Base-by-base conservation (phyloP, 2,888 invertebrate genomes). In the Melolontha melolontha region DNA sequence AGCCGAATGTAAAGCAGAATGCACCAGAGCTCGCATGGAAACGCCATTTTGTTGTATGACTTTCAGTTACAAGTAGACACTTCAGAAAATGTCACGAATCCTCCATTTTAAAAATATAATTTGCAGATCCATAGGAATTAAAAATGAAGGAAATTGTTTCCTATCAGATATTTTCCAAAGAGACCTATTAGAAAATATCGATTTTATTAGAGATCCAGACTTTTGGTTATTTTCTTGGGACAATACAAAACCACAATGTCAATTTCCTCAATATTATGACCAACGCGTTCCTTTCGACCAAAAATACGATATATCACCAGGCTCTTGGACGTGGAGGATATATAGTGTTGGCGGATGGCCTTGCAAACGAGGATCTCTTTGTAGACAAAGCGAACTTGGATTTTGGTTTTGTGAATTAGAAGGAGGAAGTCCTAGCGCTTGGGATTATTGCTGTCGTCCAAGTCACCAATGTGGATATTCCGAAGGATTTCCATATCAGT, bases 401-500 rank as follows among this genome's bases (percentile, higher is more conserved):
- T 94, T 94, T 77, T 95, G 94, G 90, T 92, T 91, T 12, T 95
- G 95, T 75, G 93, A 94, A 75, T 87, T 92, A 0, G 94, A 94
- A 73, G 90, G 90, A 0, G 86, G 87, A 0, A 90, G 89, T 75
- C 81, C 85, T 74, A 90, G 90, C 6, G 87, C 89, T 0, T 95
- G 94, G 94, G 95, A 95, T 79, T 95, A 95, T 77, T 95, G 95
- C 78, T 95, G 95, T 76, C 87, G 92, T 27, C 91, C 93, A 0
- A 89, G 90, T 40, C 93, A 94, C 79, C 89, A 91, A 59, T 95
- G 95, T 79, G 95, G 95, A 1, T 93, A 91, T 78, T 93, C 94
- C 27, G 90, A 91, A 79, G 94, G 93, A 70, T 92, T 91, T 77
- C 86, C 88, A 66, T 94, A 94, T 79, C 93, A 93, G 69, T 95